Evolutionary conservation across 2,888 invertebrate genomes (phyloP), one percentile per base, ranked within the genome.

Genomic region (Mongoloraphidia duomilia): DNA sequence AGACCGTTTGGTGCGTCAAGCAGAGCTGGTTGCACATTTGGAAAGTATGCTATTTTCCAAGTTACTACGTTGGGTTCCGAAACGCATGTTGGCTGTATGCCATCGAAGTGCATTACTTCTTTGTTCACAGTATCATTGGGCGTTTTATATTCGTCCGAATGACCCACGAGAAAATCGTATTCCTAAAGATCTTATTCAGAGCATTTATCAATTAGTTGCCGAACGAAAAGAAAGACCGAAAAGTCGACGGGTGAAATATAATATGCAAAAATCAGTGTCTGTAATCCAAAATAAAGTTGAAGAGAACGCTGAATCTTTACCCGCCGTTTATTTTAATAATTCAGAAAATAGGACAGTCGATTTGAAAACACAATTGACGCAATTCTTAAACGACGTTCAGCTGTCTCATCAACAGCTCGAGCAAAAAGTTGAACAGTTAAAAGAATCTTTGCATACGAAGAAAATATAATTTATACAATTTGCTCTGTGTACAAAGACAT

Each of bases 11-110:
- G 85, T 88, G 13, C 75, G 89, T 1, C 84, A 88, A 65, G 88
- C 88, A 0, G 84, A 88, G 58, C 64, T 89, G 38, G 84, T 90
- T 0, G 85, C 87, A 0, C 83, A 88, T 53, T 66, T 90, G 9
- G 90, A 90, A 64, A 82, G 84, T 56, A 80, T 90, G 74, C 71
- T 90, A 45, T 90, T 90, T 63, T 88, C 88, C 8, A 77, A 80
- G 8, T 62, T 88, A 37, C 62, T 88, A 37, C 74, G 79, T 3
- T 56, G 58, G 36, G 40, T 63, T 34, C 84, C 83, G 0, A 71
- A 69, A 35, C 77, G 76, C 51, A 61, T 87, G 12, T 68, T 86
- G 17, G 71, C 73, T 1, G 73, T 82, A 35, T 74, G 84, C 51
- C 78, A 86, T 52, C 77, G 77, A 56, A 82, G 82, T 26, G 88